Percentiles rank a stretch among this genome's conserved stretches.
Evolutionary conservation across 2,888 invertebrate species (phyloP).

Genomic region (Blastobasis lacticolella): DNA sequence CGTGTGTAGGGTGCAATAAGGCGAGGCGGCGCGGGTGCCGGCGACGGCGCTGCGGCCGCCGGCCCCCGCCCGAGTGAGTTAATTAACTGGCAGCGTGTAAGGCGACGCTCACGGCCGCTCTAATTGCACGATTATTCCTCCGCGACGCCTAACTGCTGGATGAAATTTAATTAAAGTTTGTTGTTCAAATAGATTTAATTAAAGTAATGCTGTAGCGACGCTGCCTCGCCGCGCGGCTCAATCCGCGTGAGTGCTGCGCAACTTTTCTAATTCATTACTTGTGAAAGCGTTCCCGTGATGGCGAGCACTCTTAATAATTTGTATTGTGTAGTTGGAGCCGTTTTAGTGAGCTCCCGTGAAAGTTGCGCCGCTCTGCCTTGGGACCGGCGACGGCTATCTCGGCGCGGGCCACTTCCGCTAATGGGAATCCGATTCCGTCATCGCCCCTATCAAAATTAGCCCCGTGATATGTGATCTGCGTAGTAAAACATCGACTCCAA

Average conservation of each 20-base stretch:
- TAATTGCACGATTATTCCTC: constrained; percentile 75
- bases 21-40: not conserved
- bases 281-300: constrained; percentile 73
- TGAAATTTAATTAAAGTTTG: constrained; percentile 77
- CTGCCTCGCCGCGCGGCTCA: constrained; percentile 51
- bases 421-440: constrained; percentile 38
- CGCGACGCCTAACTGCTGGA: constrained; percentile 74
- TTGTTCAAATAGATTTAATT: constrained; percentile 77
- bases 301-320: constrained; percentile 73
- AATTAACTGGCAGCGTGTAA: constrained; percentile 73
- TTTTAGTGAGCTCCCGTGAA: constrained; percentile 35
- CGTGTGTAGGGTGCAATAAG: not conserved
- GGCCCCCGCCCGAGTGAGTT: constrained; percentile 61
- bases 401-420: constrained; percentile 30
- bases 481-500: not conserved
- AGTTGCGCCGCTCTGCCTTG: constrained; percentile 11
- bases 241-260: constrained; percentile 73
- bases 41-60: not conserved
- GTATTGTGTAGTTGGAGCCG: constrained; percentile 66
- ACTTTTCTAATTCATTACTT: constrained; percentile 75
- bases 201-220: constrained; percentile 73
- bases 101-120: constrained; percentile 73
- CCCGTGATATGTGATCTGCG: constrained; percentile 26
- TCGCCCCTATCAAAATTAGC: constrained; percentile 34
- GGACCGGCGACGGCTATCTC: constrained; percentile 7